A percentile compares a stretch with the other conserved stretches of the same genome.
Conservation (phyloP, 2,888 invertebrate species). For the Phasia obesa region DNA sequence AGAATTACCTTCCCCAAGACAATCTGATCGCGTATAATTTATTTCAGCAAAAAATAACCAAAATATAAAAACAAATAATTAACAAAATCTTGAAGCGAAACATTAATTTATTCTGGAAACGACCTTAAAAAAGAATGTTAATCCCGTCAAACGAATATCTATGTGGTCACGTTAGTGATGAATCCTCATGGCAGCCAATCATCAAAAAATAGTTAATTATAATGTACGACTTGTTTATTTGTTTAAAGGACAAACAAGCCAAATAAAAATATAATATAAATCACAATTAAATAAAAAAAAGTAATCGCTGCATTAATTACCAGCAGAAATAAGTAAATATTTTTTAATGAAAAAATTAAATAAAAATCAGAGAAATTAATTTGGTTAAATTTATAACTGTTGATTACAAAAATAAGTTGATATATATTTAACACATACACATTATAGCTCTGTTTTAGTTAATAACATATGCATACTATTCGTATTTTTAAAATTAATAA, state of each 20-base stretch:
- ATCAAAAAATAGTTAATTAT: slow-evolving; percentile 35
- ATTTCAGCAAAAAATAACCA: no score
- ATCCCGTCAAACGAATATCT: no score
- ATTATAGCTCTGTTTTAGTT: background rate
- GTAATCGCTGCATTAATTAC: slow-evolving; percentile 25
- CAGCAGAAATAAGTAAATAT: slow-evolving; percentile 31
- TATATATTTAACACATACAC: no score
- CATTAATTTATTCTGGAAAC: no score
- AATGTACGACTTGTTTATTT: background rate
- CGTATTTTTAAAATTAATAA: no score
- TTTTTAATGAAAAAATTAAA: slow-evolving; percentile 22
- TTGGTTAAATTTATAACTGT: slow-evolving; percentile 7
- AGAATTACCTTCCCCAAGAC: no score
- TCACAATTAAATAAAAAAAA: background rate
- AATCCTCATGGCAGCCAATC: slow-evolving; percentile 23
- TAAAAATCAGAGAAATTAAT: slow-evolving; percentile 30
- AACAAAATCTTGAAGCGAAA: no score
- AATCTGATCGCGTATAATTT: no score
- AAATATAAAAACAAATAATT: no score
- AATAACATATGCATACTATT: background rate
- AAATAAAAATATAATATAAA: background rate
- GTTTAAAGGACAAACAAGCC: background rate
- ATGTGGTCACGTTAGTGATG: no score
- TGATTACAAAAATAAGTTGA: background rate
- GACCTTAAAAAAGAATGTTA: no score